Base-by-base conservation (phyloP, 2,113 vertebrate genomes). In the Leucopternis melanops region DNA sequence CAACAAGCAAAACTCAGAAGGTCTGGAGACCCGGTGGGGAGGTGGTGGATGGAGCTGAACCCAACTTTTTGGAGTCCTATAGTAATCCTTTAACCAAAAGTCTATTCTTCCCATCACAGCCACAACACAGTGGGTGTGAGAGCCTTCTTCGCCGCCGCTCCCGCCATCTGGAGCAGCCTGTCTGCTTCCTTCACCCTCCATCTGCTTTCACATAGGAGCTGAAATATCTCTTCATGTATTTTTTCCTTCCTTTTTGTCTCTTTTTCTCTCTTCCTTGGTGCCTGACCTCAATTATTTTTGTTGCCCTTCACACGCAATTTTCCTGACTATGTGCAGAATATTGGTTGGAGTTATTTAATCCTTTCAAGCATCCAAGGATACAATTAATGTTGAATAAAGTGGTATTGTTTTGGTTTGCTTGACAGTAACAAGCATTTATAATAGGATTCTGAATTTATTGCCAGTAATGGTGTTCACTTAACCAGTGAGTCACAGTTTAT, bases 61-160 rank as follows among this genome's bases (percentile, higher is more conserved):
- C 42, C 58, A 82, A 14, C 25, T 86, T 58, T 87, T 61, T 65
- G 55, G 62, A 88, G 58, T 52, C 62, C 92, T n/a, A 3, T 45
- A 94, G 81, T 25, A 91, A 54, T 83, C 54, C 63, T 87, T 80
- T 52, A 91, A 82, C 89, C 78, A 73, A 65, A 92, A 95, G 66
- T 85, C 89, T 94, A 42, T 73, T 89, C 83, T 94, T 94, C 84
- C 92, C 75, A 44, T 92, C 91, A 38, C 87, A 95, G 96, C 90
- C 95, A 97, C 95, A 97, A 95, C 95, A 96, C 91, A 44, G 95
- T 95, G 94, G 94, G 95, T 95, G 97, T 95, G 94, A 96, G 87
- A 96, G 81, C 85, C 86, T 94, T 90, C 95, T 88, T 65, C 5
- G 1, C 75, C 0, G 16, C 83, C 13, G 57, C 92, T 96, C 75